A percentile compares a stretch with the other conserved stretches of the same genome.
Evolutionary conservation across 2,113 vertebrate species (phyloP).

Genomic region (Mesitornis unicolor): DNA sequence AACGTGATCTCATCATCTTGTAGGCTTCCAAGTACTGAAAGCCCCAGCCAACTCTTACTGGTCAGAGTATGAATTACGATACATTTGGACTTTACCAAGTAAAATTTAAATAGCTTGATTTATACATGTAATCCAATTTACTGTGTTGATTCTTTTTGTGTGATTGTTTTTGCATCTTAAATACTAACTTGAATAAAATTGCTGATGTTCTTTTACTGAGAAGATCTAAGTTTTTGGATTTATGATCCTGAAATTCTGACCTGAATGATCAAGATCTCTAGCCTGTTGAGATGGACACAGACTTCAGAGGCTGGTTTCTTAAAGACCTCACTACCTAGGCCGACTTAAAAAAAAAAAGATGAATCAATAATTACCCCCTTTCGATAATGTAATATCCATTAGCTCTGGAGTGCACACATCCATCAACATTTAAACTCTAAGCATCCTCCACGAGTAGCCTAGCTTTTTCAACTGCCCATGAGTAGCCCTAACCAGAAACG

Average conservation of each 20-base stretch:
- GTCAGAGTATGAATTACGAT: not conserved
- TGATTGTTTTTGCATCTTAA: not conserved
- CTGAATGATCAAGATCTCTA: not conserved
- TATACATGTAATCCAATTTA: not conserved
- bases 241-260: not conserved
- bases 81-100: not conserved
- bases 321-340: not conserved
- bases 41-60: conserved; percentile 19
- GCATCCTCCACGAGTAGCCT: not conserved
- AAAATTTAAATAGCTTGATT: not conserved
- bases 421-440: fast-evolving
- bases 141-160: not conserved
- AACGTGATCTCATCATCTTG: conserved; percentile 51
- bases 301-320: not conserved
- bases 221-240: not conserved
- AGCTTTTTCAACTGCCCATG: not conserved
- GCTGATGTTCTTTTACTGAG: not conserved
- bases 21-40: conserved; percentile 56
- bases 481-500: not conserved
- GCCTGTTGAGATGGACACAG: not conserved
- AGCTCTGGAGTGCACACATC: not conserved
- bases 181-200: not conserved
- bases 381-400: not conserved
- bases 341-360: not conserved
- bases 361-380: not conserved